A percentile compares a stretch with the other conserved stretches of the same genome.
These are phyloP conservation scores for Drosophila kuntzei DNA, from an alignment of 2,888 invertebrate genomes.

Conservation along the genomic window DNA sequence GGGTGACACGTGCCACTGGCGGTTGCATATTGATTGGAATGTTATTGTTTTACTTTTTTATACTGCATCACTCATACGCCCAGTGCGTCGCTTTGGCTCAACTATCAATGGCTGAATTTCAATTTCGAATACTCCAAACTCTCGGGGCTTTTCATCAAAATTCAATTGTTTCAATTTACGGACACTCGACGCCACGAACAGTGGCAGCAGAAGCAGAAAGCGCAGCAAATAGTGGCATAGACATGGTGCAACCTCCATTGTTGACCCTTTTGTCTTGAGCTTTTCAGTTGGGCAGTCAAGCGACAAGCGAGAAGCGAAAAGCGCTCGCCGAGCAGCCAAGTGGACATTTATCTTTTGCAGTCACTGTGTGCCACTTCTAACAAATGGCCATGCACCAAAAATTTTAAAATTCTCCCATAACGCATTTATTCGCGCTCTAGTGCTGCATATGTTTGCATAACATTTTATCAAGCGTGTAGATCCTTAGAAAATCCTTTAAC, in stretches of 20 bases:
- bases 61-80: conserved; percentile 22
- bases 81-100: not conserved
- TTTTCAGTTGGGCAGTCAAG: conserved; percentile 67
- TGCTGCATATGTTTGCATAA: conserved; percentile 78
- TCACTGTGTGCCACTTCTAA: conserved; percentile 68
- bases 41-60: conserved; percentile 19
- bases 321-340: conserved; percentile 51
- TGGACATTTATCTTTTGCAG: conserved; percentile 81
- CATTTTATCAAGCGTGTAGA: conserved; percentile 53
- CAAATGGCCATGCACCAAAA: conserved; percentile 44
- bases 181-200: conserved; percentile 63
- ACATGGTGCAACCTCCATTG: conserved; percentile 53
- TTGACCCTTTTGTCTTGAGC: conserved; percentile 77
- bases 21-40: conserved; percentile 61
- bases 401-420: conserved; percentile 30
- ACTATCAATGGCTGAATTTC: conserved; percentile 19
- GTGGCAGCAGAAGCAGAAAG: conserved; percentile 11
- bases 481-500: not conserved
- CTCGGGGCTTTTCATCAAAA: conserved; percentile 72
- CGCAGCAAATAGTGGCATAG: conserved; percentile 28
- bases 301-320: conserved; percentile 32
- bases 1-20: conserved; percentile 49
- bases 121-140: conserved; percentile 51
- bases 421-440: conserved; percentile 70
- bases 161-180: conserved; percentile 75